Evolutionary conservation across 2,888 invertebrate genomes (phyloP).

Genomic region (Macropis europaea): DNA sequence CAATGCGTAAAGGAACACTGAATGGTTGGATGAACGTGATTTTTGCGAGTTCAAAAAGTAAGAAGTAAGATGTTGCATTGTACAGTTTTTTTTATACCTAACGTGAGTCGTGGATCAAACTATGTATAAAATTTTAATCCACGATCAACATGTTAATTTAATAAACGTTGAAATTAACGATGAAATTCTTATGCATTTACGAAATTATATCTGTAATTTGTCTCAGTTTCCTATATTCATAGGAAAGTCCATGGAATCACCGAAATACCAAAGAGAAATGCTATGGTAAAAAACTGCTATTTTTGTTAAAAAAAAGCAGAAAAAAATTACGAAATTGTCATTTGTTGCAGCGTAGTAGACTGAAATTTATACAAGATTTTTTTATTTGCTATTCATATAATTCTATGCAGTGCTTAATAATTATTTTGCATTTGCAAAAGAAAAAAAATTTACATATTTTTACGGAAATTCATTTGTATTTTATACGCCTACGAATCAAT

Average conservation of each 20-base stretch:
- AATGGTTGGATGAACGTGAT: slow-evolving; percentile 28
- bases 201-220: slow-evolving; percentile 29
- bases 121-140: slow-evolving; percentile 40
- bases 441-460: slow-evolving; percentile 38
- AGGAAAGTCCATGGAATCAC: no score
- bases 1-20: slow-evolving; percentile 19
- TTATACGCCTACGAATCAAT: slow-evolving; percentile 36
- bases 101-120: slow-evolving; percentile 39
- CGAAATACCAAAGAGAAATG: no score
- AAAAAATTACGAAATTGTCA: background rate
- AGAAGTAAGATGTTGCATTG: slow-evolving; percentile 40
- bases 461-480: slow-evolving; percentile 40
- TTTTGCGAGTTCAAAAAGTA: slow-evolving; percentile 3
- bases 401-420: slow-evolving; percentile 11
- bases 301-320: background rate
- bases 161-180: slow-evolving; percentile 53
- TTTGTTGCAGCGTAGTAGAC: slow-evolving; percentile 8
- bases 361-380: slow-evolving; percentile 29
- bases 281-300: no score
- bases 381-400: slow-evolving; percentile 42
- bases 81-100: slow-evolving; percentile 67
- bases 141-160: slow-evolving; percentile 54
- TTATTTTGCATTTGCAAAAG: background rate
- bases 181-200: slow-evolving; percentile 24
- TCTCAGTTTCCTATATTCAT: slow-evolving; percentile 16